Percentiles rank a stretch among this genome's conserved stretches.
Conservation (phyloP, 2,888 invertebrate species). For the Amblyteles armatorius region DNA sequence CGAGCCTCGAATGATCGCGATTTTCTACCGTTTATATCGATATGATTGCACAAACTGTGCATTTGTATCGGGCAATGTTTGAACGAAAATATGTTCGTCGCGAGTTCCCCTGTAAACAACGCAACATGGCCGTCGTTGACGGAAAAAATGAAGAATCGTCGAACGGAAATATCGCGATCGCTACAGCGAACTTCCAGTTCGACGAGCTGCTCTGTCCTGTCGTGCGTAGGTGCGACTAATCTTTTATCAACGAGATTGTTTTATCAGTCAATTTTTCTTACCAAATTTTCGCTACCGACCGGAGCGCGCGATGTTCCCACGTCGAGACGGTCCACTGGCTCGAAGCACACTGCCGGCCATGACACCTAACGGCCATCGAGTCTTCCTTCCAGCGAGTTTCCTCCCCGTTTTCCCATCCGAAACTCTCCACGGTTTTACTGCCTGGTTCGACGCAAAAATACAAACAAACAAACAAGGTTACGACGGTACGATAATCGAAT, state of each 20-base stretch:
- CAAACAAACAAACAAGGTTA: conserved; percentile 3
- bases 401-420: neutral
- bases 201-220: neutral
- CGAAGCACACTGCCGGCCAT: neutral
- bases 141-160: neutral
- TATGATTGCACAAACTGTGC: neutral
- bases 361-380: neutral
- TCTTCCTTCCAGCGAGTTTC: neutral
- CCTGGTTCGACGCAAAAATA: neutral
- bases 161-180: neutral
- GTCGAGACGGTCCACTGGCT: neutral
- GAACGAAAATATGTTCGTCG: neutral
- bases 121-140: neutral
- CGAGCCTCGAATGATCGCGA: neutral
- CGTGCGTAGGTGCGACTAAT: neutral
- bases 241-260: neutral
- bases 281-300: neutral
- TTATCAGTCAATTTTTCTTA: neutral
- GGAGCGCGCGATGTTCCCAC: neutral
- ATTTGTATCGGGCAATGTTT: neutral
- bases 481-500: neutral
- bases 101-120: neutral
- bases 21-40: neutral
- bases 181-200: neutral
- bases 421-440: neutral